These are phyloP conservation scores for Gastrophysa polygoni DNA, from an alignment of 2,888 invertebrate species.

Conservation along the genomic window DNA sequence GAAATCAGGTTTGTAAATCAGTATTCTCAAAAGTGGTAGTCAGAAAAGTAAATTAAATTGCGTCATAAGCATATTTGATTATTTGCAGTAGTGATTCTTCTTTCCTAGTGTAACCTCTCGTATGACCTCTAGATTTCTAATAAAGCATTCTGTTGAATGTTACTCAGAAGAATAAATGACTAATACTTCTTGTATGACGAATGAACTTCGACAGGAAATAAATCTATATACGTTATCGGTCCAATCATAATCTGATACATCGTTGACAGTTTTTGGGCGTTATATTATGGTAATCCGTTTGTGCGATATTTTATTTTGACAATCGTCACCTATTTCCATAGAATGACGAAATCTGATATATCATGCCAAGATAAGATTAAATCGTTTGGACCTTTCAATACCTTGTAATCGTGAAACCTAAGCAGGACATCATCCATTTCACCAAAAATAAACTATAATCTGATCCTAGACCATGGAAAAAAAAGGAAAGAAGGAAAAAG, in stretches of 20 bases:
- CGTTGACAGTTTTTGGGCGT: not conserved
- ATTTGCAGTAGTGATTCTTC: too few species aligned
- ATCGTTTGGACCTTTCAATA: conserved; percentile 13
- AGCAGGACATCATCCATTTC: conserved; percentile 5
- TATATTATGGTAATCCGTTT: not conserved
- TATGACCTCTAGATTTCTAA: too few species aligned
- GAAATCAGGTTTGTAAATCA: too few species aligned
- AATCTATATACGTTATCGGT: not conserved
- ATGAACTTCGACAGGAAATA: not conserved
- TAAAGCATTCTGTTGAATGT: too few species aligned
- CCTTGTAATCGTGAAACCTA: conserved; percentile 5
- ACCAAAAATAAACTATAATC: conserved; percentile 8
- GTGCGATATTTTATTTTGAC: not conserved
- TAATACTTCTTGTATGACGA: not conserved
- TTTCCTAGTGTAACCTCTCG: too few species aligned
- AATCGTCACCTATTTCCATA: not conserved
- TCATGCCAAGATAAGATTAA: conserved; percentile 9
- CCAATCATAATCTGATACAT: not conserved
- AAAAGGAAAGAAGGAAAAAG: conserved; percentile 13
- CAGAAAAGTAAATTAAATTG: too few species aligned
- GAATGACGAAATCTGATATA: not conserved
- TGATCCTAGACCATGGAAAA: not conserved
- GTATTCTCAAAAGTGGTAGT: too few species aligned
- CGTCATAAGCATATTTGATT: too few species aligned
- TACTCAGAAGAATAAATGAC: not conserved